phyloP scores from a whole-genome alignment of 2,797 vertebrate genomes.

The Phataginus tetradactyla region DNA sequence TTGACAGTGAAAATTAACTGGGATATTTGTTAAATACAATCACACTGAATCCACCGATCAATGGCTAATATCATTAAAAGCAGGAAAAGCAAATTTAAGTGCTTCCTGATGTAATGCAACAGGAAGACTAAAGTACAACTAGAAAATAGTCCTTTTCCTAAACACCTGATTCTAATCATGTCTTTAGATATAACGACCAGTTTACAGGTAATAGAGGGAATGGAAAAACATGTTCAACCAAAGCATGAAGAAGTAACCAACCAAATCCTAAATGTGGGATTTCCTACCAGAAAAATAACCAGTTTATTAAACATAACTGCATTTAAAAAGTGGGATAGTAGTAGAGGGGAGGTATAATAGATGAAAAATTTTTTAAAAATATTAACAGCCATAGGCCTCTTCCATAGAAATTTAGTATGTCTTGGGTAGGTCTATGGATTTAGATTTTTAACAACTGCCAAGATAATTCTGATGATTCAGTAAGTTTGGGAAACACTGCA shows the following conservation, averaged over 20 bases:
- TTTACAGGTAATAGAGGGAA: background rate
- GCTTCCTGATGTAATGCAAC: background rate
- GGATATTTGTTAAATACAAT: background rate
- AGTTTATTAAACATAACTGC: background rate
- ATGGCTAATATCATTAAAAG: background rate
- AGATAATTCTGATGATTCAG: background rate
- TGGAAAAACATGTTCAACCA: background rate
- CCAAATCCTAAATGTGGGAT: background rate
- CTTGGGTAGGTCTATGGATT: background rate
- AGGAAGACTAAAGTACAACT: background rate
- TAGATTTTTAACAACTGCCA: background rate
- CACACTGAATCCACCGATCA: background rate
- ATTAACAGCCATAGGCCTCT: background rate
- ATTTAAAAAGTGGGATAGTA: background rate
- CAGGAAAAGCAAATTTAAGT: background rate
- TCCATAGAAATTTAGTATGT: background rate
- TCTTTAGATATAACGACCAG: background rate
- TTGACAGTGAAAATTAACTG: background rate
- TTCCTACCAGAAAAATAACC: background rate
- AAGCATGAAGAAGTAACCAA: background rate
- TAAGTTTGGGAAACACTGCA: background rate
- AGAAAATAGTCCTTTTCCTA: background rate
- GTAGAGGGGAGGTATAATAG: background rate
- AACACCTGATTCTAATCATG: background rate
- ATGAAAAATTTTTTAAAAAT: background rate